Evolutionary conservation across 23 tunicate genomes (phyloP), one percentile per base, ranked within the genome.

Genomic region (Ascidia mentula): DNA sequence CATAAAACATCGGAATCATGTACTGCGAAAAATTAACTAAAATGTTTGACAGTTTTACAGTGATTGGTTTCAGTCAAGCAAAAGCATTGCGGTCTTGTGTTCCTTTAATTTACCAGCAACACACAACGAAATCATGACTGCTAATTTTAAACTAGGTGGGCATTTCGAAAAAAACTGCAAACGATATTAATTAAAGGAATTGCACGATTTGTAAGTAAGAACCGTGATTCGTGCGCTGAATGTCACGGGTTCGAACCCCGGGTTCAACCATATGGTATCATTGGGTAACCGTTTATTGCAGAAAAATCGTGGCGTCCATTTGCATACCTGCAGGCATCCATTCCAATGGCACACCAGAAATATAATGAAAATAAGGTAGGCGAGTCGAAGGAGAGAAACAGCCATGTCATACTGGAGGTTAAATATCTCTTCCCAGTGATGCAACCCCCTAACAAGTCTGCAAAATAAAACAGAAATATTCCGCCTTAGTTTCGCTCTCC

Each of bases 401-500:
- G 97, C 84, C 61, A 92, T 69, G 69, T 87, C 92, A 46, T 87
- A 87, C 42, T 87, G 91, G 3, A 92, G 81, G 76, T 83, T 83
- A 70, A 92, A 83, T 0, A 83, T 69, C 36, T 92, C 97, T 74
- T 92, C 92, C 92, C 92, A 92, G 20, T 70, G 92, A 60, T 92
- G 91, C 72, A 92, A 32, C 26, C 85, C 80, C 1, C 97, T 83
- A 15, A 87, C 46, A 30, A 92, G 75, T 36, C 97, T 87, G 75
- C 36, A 36, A 40, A 22, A 46, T n/a, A n/a, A n/a, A n/a, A n/a
- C n/a, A n/a, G n/a, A n/a, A n/a, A n/a, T n/a, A n/a, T n/a, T n/a
- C n/a, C n/a, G n/a, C n/a, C n/a, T n/a, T n/a, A n/a, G n/a, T n/a
- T n/a, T n/a, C n/a, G n/a, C n/a, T n/a, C n/a, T n/a, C n/a, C n/a